Base-by-base conservation (phyloP, 2,113 vertebrate species). In the Myotis yumanensis region DNA sequence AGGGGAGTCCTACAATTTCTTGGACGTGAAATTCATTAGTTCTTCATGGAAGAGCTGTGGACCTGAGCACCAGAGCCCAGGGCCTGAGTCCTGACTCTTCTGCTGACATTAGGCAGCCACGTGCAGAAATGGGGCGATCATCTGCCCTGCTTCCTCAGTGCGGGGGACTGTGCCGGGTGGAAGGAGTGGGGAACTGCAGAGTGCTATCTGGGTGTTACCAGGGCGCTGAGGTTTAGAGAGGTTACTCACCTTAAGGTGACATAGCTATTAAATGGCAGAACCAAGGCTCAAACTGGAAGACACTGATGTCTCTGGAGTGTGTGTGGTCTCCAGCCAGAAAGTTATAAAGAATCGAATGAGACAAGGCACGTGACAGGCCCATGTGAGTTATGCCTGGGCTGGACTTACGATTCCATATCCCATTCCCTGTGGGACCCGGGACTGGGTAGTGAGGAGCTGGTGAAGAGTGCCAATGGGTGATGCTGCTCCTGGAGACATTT, bases 1-100 rank as follows among this genome's bases (percentile, higher is more conserved):
- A 79, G 28, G 77, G 23, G 62, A 86, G 46, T 69, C 48, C 32
- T 86, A 92, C 35, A 71, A 77, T n/a, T 48, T 91, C 35, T 82
- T 87, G 81, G 82, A 84, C 15, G 57, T 80, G 66, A 81, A 91
- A 86, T n/a, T 93, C 69, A 89, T 37, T 81, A 20, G 71, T 82
- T 94, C 46, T 90, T 83, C 72, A 66, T 7, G 37, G 23, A 94
- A 64, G 30, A 80, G 20, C 40, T 92, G 20, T 52, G 17, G 72
- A 52, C 15, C 22, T 62, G 22, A 77, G 86, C 83, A 52, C 37
- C 64, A 86, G 40, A 69, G 48, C 14, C 11, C 46, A 68, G n/a
- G 48, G 6, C 18, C 75, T 25, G 76, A 57, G 64, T 83, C 64
- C 80, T 35, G 90, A 82, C 40, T 43, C 59, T 69, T 75, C 52